phyloP scores from a whole-genome alignment of 2,888 invertebrate genomes.

The Diadromus collaris region DNA sequence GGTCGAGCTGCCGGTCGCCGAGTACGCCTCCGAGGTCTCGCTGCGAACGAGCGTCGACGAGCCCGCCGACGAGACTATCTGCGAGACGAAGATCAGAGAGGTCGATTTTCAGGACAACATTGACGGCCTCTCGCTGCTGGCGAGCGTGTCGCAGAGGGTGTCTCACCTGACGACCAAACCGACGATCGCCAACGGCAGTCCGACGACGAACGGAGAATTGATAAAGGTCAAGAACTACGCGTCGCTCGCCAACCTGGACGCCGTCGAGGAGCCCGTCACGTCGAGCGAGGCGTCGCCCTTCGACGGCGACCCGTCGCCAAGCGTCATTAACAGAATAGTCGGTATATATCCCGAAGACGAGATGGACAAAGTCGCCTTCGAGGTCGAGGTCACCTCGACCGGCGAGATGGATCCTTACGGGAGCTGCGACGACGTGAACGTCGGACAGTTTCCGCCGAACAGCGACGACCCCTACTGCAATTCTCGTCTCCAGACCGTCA shows the following conservation, averaged over 20 bases:
- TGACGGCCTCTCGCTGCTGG: conserved; percentile 76
- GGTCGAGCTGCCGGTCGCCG: conserved; percentile 17
- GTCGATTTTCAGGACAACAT: conserved; percentile 72
- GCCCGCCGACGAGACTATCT: neutral
- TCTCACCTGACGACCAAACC: conserved; percentile 64
- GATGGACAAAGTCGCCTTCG: conserved; percentile 72
- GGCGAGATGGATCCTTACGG: conserved; percentile 61
- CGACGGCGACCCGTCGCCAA: conserved; percentile 59
- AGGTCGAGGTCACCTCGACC: conserved; percentile 72
- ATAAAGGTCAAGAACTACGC: conserved; percentile 75
- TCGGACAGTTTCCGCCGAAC: conserved; percentile 17
- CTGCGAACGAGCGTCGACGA: conserved; percentile 30
- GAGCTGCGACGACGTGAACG: conserved; percentile 54
- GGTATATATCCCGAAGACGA: conserved; percentile 72
- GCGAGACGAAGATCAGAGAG: conserved; percentile 56
- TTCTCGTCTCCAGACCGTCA: conserved; percentile 12
- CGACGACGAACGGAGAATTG: conserved; percentile 59
- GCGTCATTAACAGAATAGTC: conserved; percentile 67
- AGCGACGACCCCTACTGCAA: conserved; percentile 22
- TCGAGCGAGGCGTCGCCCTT: conserved; percentile 59
- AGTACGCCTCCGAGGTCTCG: conserved; percentile 21
- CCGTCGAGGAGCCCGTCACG: conserved; percentile 34
- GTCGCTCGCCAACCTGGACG: conserved; percentile 59
- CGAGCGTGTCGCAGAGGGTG: conserved; percentile 75
- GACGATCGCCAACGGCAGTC: conserved; percentile 32